Conservation (phyloP, 2,888 invertebrate genomes). For the Sthenelais limicola region DNA sequence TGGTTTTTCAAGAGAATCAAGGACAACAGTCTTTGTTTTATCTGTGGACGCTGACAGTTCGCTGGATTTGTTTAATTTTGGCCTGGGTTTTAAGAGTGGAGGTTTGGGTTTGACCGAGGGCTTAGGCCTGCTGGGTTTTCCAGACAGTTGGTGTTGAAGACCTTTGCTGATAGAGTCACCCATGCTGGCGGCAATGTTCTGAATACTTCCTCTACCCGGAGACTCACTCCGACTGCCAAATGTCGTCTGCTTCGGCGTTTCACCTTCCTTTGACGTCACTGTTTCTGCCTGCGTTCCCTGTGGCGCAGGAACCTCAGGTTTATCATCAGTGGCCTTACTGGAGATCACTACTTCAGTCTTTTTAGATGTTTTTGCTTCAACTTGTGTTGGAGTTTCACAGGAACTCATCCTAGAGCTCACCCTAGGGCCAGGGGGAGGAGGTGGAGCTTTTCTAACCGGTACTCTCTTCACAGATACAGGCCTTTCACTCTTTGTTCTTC, state of each 20-base stretch:
- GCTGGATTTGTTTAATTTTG: neutral
- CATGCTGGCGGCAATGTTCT: constrained; percentile 16
- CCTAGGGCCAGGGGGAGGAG: constrained; percentile 59
- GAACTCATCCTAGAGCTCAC: no score
- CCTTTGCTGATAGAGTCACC: constrained; percentile 15
- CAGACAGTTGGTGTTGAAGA: constrained; percentile 3
- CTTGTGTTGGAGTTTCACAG: no score
- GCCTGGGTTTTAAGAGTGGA: constrained; percentile 6
- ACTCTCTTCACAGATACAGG: constrained; percentile 47
- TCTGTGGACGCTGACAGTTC: no score
- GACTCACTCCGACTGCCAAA: no score
- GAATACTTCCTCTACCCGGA: constrained; percentile 11
- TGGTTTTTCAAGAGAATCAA: no score
- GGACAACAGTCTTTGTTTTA: no score
- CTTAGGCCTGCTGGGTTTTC: constrained; percentile 8
- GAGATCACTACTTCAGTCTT: neutral
- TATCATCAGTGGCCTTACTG: neutral
- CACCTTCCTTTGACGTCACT: no score
- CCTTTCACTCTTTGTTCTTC: neutral
- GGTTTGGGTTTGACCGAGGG: constrained; percentile 30
- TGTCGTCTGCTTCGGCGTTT: no score
- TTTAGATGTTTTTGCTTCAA: neutral
- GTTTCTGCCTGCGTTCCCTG: neutral
- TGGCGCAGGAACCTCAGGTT: neutral
- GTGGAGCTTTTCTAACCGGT: constrained; percentile 60